Evolutionary conservation across 2,888 invertebrate genomes (phyloP).

Genomic region (Eupsilia transversa): DNA sequence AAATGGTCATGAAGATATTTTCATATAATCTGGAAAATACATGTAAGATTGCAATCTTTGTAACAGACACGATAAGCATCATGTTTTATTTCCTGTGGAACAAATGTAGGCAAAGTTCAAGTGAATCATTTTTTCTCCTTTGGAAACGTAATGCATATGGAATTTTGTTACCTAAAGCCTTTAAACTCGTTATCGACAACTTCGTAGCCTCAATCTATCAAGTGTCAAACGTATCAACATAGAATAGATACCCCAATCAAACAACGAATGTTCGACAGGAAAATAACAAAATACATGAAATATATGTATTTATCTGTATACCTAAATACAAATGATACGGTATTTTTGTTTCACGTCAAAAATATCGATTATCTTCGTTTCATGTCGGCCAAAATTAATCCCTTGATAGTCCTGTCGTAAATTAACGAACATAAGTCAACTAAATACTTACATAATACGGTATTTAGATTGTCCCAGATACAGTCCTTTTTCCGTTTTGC

Average conservation of each 20-base stretch:
- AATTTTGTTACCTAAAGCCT: conserved; percentile 27
- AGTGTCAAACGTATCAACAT: conserved; percentile 37
- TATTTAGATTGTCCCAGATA: neutral
- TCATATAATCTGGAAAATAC: neutral
- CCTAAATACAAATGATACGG: neutral
- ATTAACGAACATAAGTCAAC: conserved; percentile 6
- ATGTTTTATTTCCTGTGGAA: neutral
- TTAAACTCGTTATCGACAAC: conserved; percentile 4
- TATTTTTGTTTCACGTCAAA: conserved; percentile 14
- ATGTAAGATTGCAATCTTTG: neutral
- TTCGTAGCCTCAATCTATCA: conserved; percentile 28
- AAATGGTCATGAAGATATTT: neutral
- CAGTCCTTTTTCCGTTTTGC: neutral
- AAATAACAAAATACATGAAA: conserved; percentile 17
- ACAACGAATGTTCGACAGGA: conserved; percentile 25
- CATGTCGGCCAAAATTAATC: conserved; percentile 27
- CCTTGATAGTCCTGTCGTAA: conserved; percentile 13
- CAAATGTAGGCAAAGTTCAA: neutral
- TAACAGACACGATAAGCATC: neutral
- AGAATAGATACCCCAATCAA: conserved; percentile 35
- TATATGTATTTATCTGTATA: conserved; percentile 27
- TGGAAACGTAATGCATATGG: neutral
- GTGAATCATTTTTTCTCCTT: neutral
- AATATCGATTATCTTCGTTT: conserved; percentile 21
- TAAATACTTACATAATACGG: conserved; percentile 16